These are phyloP conservation scores for Limnephilus lunatus DNA, from an alignment of 2,888 invertebrate species.

Conservation along the genomic window DNA sequence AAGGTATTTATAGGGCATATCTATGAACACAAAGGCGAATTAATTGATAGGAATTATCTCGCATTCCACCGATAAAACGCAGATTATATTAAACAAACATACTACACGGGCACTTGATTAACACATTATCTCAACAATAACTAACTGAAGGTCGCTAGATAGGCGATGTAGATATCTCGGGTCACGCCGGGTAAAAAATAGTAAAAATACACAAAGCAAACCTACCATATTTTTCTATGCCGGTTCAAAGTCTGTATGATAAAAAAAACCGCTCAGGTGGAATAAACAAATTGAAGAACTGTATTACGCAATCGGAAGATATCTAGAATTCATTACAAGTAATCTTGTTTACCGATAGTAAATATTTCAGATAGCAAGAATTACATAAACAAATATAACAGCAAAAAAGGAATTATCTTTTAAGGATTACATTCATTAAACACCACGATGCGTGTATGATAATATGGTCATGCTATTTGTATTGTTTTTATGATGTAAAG, in stretches of 20 bases:
- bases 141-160: slow-evolving; percentile 18
- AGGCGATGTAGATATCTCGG: background rate
- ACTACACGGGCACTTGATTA: background rate
- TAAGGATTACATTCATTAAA: background rate
- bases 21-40: background rate
- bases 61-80: slow-evolving; percentile 23
- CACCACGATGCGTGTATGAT: background rate
- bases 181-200: background rate
- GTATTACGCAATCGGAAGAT: background rate
- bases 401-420: background rate
- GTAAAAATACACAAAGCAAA: background rate
- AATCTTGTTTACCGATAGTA: background rate
- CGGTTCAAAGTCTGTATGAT: background rate
- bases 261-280: background rate
- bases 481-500: too few relatives aligned
- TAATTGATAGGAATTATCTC: slow-evolving; percentile 14
- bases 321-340: background rate
- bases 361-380: background rate
- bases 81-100: slow-evolving; percentile 2
- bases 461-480: too few relatives aligned
- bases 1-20: background rate
- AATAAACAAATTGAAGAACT: background rate
- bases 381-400: background rate
- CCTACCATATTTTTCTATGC: background rate
- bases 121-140: background rate